These are phyloP conservation scores for Lontra canadensis DNA, from an alignment of 2,113 vertebrate species.

Conservation along the genomic window DNA sequence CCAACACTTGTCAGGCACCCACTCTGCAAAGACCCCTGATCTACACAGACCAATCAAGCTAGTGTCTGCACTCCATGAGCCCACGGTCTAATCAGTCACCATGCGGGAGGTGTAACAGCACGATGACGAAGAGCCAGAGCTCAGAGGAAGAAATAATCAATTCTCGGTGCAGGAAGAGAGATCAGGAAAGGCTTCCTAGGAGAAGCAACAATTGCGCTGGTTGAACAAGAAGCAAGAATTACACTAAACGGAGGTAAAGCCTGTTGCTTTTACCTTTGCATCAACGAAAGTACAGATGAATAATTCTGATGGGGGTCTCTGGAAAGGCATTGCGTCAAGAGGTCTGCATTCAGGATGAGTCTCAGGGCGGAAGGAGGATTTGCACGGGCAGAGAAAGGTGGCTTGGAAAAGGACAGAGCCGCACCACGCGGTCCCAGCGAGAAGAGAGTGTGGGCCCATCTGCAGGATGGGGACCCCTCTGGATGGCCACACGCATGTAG, in stretches of 20 bases:
- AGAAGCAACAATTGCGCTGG: not conserved
- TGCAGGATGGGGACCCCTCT: not conserved
- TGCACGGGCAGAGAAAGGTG: not conserved
- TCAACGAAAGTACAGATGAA: not conserved
- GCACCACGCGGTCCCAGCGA: fast-evolving
- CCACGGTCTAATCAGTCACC: not conserved
- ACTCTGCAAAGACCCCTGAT: not conserved
- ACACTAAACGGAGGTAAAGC: not conserved
- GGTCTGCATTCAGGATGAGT: fast-evolving
- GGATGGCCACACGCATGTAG: too few species aligned
- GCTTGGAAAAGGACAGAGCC: not conserved
- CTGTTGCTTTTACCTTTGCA: not conserved
- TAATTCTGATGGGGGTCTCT: not conserved
- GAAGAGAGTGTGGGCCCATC: fast-evolving
- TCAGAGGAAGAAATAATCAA: not conserved
- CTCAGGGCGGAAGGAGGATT: not conserved
- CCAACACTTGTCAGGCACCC: not conserved
- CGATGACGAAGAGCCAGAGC: fast-evolving
- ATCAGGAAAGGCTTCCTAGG: not conserved
- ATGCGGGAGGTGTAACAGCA: fast-evolving
- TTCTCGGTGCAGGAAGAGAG: not conserved
- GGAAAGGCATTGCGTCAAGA: not conserved
- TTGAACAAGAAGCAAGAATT: not conserved
- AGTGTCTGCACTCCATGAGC: not conserved
- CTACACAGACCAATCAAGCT: not conserved